A percentile compares a stretch with the other conserved stretches of the same genome.
phyloP scores from a whole-genome alignment of 1,140 invertebrate species.

The Pogonus chalceus region DNA sequence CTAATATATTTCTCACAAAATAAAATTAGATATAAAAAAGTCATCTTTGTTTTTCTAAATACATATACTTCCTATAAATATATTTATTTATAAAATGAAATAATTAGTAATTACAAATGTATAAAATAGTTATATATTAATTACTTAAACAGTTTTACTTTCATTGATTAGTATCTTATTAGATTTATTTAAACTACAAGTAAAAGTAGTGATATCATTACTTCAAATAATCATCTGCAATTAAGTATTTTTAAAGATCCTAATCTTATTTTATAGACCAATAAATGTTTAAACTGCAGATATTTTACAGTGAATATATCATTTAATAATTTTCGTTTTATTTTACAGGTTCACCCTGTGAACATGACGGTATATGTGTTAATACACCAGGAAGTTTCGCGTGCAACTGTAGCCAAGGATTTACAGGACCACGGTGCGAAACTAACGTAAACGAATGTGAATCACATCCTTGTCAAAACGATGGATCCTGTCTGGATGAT shows the following conservation, averaged over 20 bases:
- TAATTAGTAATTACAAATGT: no score
- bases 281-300: no score
- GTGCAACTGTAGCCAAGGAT: conserved; percentile 86
- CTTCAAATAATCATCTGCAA: neutral
- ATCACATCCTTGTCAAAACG: conserved; percentile 87
- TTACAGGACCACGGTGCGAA: conserved; percentile 84
- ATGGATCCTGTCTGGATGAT: conserved; percentile 88
- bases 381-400: conserved; percentile 89
- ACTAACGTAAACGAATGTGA: conserved; percentile 92
- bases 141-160: no score
- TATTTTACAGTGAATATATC: no score
- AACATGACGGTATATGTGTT: conserved; percentile 87
- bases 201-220: neutral
- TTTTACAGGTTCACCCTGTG: conserved; percentile 70
- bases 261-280: no score
- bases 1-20: no score
- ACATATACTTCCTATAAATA: no score
- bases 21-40: no score
- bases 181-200: neutral
- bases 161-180: neutral
- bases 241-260: neutral
- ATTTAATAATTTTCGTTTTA: conserved; percentile 10
- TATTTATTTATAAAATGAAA: no score
- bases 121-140: no score
- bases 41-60: no score